A percentile compares a stretch with the other conserved stretches of the same genome.
Conservation (phyloP, 1,140 invertebrate species). For the Schlechtendalia chinensis region DNA sequence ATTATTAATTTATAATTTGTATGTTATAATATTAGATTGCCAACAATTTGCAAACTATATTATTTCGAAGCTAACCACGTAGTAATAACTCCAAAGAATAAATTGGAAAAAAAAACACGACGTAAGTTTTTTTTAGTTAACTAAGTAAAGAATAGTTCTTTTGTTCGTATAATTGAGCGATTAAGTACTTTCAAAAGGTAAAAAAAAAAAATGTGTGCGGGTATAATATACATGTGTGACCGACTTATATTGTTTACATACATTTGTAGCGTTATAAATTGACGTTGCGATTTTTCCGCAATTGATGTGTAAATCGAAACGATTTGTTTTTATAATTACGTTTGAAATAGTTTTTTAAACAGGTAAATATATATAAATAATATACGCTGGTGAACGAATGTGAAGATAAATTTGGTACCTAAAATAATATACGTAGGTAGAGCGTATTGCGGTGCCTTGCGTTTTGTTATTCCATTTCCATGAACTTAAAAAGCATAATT, state of each 20-base stretch:
- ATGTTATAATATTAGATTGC: too few species aligned
- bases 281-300: not conserved
- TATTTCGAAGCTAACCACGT: too few species aligned
- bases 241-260: not conserved
- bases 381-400: not conserved
- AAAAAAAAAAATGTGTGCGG: not conserved
- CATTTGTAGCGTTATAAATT: not conserved
- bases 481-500: conserved; percentile 41
- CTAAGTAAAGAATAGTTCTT: conserved; percentile 7
- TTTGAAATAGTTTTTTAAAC: not conserved
- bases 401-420: not conserved
- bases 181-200: conserved; percentile 14
- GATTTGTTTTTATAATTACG: not conserved
- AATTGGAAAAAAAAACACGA: not conserved
- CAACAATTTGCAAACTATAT: too few species aligned
- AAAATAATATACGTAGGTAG: not conserved
- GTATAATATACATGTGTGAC: not conserved
- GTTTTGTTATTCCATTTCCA: conserved; percentile 26
- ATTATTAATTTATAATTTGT: too few species aligned
- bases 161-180: conserved; percentile 4
- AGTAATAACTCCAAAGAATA: too few species aligned
- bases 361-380: not conserved
- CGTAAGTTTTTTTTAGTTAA: too few species aligned
- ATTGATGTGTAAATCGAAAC: conserved; percentile 1
- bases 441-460: not conserved